Evolutionary conservation across 1,140 invertebrate genomes (phyloP), one percentile per base, ranked within the genome.

Genomic region (Gonioctena quinquepunctata): DNA sequence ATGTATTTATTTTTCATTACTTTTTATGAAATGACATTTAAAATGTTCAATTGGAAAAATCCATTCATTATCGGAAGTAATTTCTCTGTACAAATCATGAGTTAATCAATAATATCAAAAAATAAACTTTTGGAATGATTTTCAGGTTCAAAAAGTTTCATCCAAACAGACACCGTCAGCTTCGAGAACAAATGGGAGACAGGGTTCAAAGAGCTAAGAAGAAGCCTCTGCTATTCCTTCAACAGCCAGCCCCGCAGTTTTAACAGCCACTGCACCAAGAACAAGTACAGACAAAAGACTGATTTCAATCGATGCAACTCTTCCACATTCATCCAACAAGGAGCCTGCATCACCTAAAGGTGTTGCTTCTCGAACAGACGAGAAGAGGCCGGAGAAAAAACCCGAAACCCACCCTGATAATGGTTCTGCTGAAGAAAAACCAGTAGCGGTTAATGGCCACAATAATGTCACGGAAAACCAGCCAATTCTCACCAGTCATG

Each of bases 401-500:
- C 54, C 28, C 6, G 50, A 72, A 61, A 48, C 66, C 5, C 75
- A 71, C 19, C 3, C 26, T 16, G 70, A 77, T 11, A 66, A 74
- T 18, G 69, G 62, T 6, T 18, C 7, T 3, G 2, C 22, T 16
- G 69, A 74, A 18, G 67, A 69, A 61, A 77, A 78, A 72, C 68
- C 69, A 22, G 33, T 72, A 27, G 68, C 73, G 2, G 66, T 80
- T 23, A 81, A 81, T 42, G 78, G 77, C 52, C 75, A 81, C 61
- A 77, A 77, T 73, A 76, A 73, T 33, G 69, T 68, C 54, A 70
- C 64, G 50, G 69, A 82, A 76, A 76, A 76, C 2, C 81, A 83
- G 27, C 81, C 84, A 4, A 74, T 83, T 18, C 70, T 88, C 1
- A 85, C 84, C 18, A 90, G 87, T 77, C 90, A 90, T 3, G 88